Conservation (phyloP, 2,797 vertebrate genomes). For the Artibeus lituratus region DNA sequence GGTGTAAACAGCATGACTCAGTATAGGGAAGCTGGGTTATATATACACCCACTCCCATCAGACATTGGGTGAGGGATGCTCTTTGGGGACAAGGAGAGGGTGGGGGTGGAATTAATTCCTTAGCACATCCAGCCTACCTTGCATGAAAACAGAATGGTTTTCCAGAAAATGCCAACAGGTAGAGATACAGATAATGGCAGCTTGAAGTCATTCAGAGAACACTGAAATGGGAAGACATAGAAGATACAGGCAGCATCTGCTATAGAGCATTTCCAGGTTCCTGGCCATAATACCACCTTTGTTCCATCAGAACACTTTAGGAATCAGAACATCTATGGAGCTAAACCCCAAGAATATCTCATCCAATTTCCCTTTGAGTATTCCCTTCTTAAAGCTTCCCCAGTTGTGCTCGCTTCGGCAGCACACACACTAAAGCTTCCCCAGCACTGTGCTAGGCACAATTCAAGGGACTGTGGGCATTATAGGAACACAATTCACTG, state of each 20-base stretch:
- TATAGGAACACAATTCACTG: fast-evolving
- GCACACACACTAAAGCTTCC: not conserved
- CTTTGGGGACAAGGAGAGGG: too few relatives aligned
- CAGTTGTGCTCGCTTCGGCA: too few relatives aligned
- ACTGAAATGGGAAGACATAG: fast-evolving
- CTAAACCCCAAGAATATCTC: not conserved
- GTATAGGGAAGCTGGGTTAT: not conserved
- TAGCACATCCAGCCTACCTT: not conserved
- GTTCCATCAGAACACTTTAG: not conserved
- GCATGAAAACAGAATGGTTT: not conserved
- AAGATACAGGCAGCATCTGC: not conserved
- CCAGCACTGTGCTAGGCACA: not conserved
- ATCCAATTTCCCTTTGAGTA: not conserved
- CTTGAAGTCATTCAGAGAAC: not conserved
- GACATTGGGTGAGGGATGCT: not conserved
- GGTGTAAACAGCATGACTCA: not conserved
- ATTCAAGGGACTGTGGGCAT: too few relatives aligned
- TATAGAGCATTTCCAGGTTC: not conserved
- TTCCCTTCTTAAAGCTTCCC: not conserved
- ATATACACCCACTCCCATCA: not conserved
- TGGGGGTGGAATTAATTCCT: not conserved
- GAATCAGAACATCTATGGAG: not conserved
- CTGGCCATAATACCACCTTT: not conserved
- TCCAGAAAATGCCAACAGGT: not conserved
- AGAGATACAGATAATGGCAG: not conserved